Evolutionary conservation across 2,113 vertebrate species (phyloP).

Genomic region (Hypocryptadius cinnamomeus): DNA sequence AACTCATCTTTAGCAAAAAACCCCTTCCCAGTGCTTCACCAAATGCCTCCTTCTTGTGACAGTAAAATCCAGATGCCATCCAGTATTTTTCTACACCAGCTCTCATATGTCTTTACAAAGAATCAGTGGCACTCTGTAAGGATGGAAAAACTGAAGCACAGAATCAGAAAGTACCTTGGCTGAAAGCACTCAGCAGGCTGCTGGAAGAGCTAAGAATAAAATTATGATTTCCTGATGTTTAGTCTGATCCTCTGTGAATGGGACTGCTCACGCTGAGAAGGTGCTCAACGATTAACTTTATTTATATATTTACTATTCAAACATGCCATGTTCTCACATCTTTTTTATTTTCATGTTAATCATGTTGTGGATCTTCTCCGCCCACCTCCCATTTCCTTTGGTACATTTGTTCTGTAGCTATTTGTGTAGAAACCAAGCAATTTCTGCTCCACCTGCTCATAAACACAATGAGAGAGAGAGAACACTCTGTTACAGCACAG

Average conservation of each 20-base stretch:
- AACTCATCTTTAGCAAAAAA: background rate
- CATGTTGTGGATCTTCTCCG: constrained; percentile 34
- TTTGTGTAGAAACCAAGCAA: constrained; percentile 59
- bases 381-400: constrained; percentile 36
- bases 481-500: constrained; percentile 57
- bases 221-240: background rate
- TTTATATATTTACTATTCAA: constrained; percentile 19
- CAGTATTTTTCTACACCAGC: background rate
- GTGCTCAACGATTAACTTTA: background rate
- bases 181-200: background rate
- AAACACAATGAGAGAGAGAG: constrained; percentile 58
- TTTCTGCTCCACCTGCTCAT: constrained; percentile 63
- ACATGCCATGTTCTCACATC: background rate
- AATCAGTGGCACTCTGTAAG: background rate
- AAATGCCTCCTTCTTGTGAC: background rate
- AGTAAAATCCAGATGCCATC: background rate
- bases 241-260: background rate
- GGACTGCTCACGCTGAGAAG: constrained; percentile 1
- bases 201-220: constrained; percentile 25
- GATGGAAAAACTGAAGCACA: constrained; percentile 11
- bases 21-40: background rate
- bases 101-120: background rate
- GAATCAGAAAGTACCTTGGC: constrained; percentile 8
- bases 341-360: constrained; percentile 30
- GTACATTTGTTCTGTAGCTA: constrained; percentile 50